Evolutionary conservation across 2,888 invertebrate species (phyloP).

Genomic region (Cremastinae sp.): DNA sequence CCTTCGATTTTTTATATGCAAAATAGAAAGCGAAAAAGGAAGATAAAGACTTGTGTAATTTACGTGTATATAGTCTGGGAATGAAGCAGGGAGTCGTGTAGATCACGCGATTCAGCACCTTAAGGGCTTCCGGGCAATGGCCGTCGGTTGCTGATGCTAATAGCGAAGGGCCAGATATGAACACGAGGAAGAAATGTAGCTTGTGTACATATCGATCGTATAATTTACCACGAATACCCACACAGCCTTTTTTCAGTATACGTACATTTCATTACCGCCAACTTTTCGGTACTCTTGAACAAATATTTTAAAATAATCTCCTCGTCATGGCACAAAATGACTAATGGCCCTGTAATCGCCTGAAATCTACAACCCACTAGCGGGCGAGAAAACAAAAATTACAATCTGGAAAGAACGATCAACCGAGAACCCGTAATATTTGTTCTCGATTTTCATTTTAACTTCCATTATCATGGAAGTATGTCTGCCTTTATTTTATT

Average conservation of each 20-base stretch:
- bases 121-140: constrained; percentile 39
- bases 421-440: constrained; percentile 8
- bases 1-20: constrained; percentile 11
- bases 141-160: constrained; percentile 4
- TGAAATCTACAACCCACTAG: not conserved
- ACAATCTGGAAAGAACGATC: constrained; percentile 35
- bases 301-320: constrained; percentile 9
- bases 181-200: constrained; percentile 11
- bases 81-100: not conserved
- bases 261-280: not conserved
- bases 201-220: not conserved
- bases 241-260: not conserved
- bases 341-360: constrained; percentile 21
- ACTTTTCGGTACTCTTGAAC: not conserved
- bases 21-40: constrained; percentile 12
- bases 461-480: constrained; percentile 2
- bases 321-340: constrained; percentile 10
- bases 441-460: not conserved
- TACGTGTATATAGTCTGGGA: not conserved
- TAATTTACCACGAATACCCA: too few relatives aligned
- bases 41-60: constrained; percentile 2
- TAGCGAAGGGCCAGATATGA: not conserved
- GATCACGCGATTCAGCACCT: constrained; percentile 46
- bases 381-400: constrained; percentile 3
- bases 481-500: constrained; percentile 1